phyloP scores from a whole-genome alignment of 2,113 vertebrate genomes.

The Microtus oregoni region DNA sequence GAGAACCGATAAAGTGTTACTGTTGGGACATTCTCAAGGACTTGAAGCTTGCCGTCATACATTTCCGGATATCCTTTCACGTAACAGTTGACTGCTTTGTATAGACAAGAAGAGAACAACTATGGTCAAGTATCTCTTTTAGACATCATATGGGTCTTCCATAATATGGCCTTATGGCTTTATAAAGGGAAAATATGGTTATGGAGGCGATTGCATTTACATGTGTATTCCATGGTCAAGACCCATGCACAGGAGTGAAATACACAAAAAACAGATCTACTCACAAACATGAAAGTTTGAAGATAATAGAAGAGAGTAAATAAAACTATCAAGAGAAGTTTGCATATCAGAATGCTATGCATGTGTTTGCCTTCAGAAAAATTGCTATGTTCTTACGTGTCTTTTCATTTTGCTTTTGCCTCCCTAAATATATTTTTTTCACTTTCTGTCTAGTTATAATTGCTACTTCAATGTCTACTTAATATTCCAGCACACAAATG shows the following conservation, averaged over 20 bases:
- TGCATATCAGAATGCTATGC: not conserved
- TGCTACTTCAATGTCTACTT: not conserved
- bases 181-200: not conserved
- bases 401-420: not conserved
- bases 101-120: not conserved
- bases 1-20: not conserved
- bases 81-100: not conserved
- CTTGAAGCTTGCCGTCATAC: not conserved
- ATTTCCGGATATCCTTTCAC: not conserved
- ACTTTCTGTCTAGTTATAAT: not conserved
- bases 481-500: not conserved
- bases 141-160: not conserved
- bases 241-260: not conserved
- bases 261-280: not conserved
- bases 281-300: not conserved
- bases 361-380: slow-evolving; percentile 1
- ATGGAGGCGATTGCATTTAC: not conserved
- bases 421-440: slow-evolving; percentile 15
- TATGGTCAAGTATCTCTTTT: not conserved
- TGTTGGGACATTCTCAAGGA: not conserved
- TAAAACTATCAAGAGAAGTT: not conserved
- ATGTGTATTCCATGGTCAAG: not conserved
- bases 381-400: not conserved
- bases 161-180: not conserved
- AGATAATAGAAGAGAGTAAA: not conserved